Evolutionary conservation across 1,140 invertebrate genomes (phyloP).

Genomic region (Apis florea): DNA sequence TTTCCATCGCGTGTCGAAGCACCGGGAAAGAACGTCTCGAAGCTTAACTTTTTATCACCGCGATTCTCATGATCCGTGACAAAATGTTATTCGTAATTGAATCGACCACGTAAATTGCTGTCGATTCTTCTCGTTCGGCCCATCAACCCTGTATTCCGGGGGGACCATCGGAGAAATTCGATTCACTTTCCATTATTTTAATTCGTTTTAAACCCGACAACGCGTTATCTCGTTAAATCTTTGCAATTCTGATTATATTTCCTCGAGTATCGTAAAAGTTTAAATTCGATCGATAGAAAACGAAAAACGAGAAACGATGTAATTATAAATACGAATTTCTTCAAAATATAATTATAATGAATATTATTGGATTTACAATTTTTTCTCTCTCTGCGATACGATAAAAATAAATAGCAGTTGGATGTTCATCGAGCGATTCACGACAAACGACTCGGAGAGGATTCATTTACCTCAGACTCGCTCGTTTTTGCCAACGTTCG

Average conservation of each 20-base stretch:
- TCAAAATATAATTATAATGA: too few species aligned
- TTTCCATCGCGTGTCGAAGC: constrained; percentile 34
- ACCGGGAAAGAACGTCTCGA: constrained; percentile 30
- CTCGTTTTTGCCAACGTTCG: constrained; percentile 14
- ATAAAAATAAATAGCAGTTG: too few species aligned
- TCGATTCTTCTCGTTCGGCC: constrained; percentile 6
- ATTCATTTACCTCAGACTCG: background rate
- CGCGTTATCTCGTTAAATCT: too few species aligned
- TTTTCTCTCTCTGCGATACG: background rate
- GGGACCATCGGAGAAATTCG: background rate
- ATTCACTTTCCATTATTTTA: too few species aligned
- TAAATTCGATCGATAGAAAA: too few species aligned
- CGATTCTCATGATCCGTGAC: constrained; percentile 29
- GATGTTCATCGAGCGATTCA: background rate
- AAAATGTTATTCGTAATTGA: constrained; percentile 49
- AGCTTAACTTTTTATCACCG: constrained; percentile 37
- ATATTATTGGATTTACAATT: background rate
- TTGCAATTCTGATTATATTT: too few species aligned
- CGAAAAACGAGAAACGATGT: too few species aligned
- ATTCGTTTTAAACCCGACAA: too few species aligned
- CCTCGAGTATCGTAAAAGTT: too few species aligned
- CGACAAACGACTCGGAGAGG: background rate
- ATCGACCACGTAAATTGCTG: constrained; percentile 35
- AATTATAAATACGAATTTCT: too few species aligned
- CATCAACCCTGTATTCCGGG: background rate